Base-by-base conservation (phyloP, 2,888 invertebrate genomes). In the Heteropelma amictum region DNA sequence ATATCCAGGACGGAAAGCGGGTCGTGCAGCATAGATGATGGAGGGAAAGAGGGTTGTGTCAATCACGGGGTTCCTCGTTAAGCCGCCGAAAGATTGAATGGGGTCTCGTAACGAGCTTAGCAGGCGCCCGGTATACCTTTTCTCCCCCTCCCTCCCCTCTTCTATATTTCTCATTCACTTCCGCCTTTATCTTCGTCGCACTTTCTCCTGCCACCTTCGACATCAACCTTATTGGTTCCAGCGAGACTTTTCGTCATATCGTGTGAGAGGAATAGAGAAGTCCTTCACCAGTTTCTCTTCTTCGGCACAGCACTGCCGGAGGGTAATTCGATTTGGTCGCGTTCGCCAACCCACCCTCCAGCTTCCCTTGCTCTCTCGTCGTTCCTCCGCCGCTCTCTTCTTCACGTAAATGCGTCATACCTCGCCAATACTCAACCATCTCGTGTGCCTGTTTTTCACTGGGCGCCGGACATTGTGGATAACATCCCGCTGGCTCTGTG, bases 291-390 rank as follows among this genome's bases (percentile, higher is more conserved):
- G 74, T 76, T 76, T 72, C 64, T 71, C 72, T 53, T 64, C 61
- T 77, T 79, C 79, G 80, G 80, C 71, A 77, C 80, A 76, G 75
- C 68, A 79, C 79, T 74, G 77, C 82, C 81, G 79, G 79, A 81
- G 82, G 82, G 82, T 85, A 85, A 85, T 86, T 85, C 80, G 82
- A 85, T 83, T 85, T 83, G 81, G 80, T 82, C 79, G 79, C 80
- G 79, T 80, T 83, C 83, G 74, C 80, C 82, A 83, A 77, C 65
- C 76, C 78, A 51, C 74, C 73, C 79, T 77, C 67, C 42, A 35
- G 51, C 53, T 51, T 33, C 33, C 53, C 51, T 58, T 63, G 40
- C 35, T 63, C 38, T 42, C 45, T 33, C 58, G 56, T 33, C 63
- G 17, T 65, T 23, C 60, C 85, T 17, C 40, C 58, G n/a, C 38